A percentile compares a stretch with the other conserved stretches of the same genome.
These are phyloP conservation scores for Drosophila siamana DNA, from an alignment of 2,888 invertebrate genomes.

Conservation along the genomic window DNA sequence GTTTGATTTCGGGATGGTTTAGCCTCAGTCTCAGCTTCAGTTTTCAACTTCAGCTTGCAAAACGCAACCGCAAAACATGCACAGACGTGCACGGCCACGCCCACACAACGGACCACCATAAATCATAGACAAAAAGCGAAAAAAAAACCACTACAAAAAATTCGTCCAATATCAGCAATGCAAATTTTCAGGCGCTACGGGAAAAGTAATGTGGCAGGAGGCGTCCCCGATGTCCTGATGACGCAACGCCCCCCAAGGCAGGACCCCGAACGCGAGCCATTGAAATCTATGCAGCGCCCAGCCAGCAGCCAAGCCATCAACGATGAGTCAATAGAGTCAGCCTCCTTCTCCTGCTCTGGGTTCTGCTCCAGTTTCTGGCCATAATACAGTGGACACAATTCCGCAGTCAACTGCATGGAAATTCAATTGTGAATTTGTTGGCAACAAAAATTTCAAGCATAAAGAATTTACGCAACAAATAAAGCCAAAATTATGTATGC, in stretches of 20 bases:
- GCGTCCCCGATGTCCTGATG: slow-evolving; percentile 62
- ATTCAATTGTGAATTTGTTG: slow-evolving; percentile 26
- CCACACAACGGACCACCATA: slow-evolving; percentile 73
- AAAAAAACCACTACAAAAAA: slow-evolving; percentile 38
- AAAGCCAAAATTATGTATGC: slow-evolving; percentile 21
- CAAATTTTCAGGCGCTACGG: slow-evolving; percentile 68
- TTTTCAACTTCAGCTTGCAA: slow-evolving; percentile 53
- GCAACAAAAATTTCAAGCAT: background rate
- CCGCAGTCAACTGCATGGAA: slow-evolving; percentile 34
- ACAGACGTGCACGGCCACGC: slow-evolving; percentile 75
- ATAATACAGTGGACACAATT: slow-evolving; percentile 64
- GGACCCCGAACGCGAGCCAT: slow-evolving; percentile 60
- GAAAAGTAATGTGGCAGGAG: slow-evolving; percentile 34
- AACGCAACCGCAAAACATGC: slow-evolving; percentile 79
- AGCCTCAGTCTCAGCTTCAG: slow-evolving; percentile 15
- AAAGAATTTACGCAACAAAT: slow-evolving; percentile 18
- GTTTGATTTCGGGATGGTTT: slow-evolving; percentile 20
- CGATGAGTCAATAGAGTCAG: slow-evolving; percentile 77
- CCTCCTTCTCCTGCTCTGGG: slow-evolving; percentile 2
- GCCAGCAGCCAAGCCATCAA: slow-evolving; percentile 68
- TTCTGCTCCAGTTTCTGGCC: slow-evolving; percentile 31
- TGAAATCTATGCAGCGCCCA: slow-evolving; percentile 72
- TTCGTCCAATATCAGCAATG: slow-evolving; percentile 77
- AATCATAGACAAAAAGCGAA: slow-evolving; percentile 72
- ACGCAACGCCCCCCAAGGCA: slow-evolving; percentile 71